Base-by-base conservation (phyloP, 2,113 vertebrate species). In the Trematomus loennbergii region DNA sequence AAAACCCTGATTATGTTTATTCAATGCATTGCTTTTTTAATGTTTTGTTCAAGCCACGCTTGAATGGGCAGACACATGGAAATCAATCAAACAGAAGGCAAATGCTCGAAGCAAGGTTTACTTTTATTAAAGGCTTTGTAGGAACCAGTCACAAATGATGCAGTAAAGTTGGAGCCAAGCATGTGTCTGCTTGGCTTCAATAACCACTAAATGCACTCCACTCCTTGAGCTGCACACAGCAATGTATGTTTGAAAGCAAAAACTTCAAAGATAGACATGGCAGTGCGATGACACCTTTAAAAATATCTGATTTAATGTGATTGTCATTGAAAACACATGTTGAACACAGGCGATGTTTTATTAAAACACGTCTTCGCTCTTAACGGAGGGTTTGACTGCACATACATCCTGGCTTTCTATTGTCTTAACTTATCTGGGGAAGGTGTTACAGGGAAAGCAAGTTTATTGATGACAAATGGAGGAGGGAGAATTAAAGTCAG, bases 121-220 rank as follows among this genome's bases (percentile, higher is more conserved):
- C 12, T 82, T 91, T 91, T 89, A 91, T 90, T 89, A 83, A 89
- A 85, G 63, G 77, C 60, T 78, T 81, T 81, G 68, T 46, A 69
- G 66, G 57, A 83, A 87, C 63, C n/a, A 17, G 67, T 86, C 77
- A 87, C 80, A 84, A 50, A 78, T 83, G 66, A 74, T 73, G 59
- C 86, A 66, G 20, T 50, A 79, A 88, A 66, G 82, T 71, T 67
- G 57, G 46, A 75, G 70, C 60, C 79, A 75, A 62, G 61, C 15
- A 33, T 29, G 36, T 80, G 50, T 67, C 61, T 29, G 71, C 49
- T 72, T 63, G 67, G 52, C 54, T 43, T 66, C 49, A 36, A 25
- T 46, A 55, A 77, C 58, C 69, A 77, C 65, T 53, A 25, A 76
- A 75, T 29, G 25, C n/a, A 70, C 25, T 66, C 57, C 17, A 67